phyloP scores from a whole-genome alignment of 2,113 vertebrate genomes.

The Pantherophis guttatus region DNA sequence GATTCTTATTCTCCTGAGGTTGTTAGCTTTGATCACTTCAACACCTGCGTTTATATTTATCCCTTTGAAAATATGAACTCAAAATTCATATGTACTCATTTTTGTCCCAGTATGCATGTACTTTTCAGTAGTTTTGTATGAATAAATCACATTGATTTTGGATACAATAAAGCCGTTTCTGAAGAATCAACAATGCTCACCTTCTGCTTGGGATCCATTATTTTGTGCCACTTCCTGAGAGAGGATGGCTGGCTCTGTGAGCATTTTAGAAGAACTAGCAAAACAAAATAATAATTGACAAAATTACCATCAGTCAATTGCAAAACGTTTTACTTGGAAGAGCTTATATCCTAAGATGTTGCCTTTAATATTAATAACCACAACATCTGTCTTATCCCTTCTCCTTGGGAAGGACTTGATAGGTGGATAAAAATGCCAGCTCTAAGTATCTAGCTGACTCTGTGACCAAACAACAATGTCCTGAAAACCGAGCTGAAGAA shows the following conservation, averaged over 20 bases:
- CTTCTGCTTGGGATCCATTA: background rate
- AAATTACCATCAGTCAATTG: background rate
- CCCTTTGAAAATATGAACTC: background rate
- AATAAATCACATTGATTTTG: background rate
- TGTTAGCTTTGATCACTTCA: background rate
- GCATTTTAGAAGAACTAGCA: background rate
- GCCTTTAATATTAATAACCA: background rate
- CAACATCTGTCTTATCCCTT: background rate
- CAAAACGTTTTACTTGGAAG: background rate
- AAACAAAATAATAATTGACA: background rate
- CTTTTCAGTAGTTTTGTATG: background rate
- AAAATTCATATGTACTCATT: background rate
- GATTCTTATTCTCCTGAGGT: background rate
- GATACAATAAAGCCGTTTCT: background rate
- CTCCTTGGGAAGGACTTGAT: background rate
- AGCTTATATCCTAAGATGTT: background rate
- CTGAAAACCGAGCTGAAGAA: too few species aligned
- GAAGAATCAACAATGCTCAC: background rate
- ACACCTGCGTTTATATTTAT: background rate
- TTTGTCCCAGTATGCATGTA: background rate
- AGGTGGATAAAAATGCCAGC: background rate
- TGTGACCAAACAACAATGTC: background rate
- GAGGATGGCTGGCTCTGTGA: background rate
- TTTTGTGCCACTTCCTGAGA: slow-evolving; percentile 13
- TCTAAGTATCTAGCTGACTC: background rate